phyloP scores from a whole-genome alignment of 1,140 invertebrate species.

The Drepana arcuata region DNA sequence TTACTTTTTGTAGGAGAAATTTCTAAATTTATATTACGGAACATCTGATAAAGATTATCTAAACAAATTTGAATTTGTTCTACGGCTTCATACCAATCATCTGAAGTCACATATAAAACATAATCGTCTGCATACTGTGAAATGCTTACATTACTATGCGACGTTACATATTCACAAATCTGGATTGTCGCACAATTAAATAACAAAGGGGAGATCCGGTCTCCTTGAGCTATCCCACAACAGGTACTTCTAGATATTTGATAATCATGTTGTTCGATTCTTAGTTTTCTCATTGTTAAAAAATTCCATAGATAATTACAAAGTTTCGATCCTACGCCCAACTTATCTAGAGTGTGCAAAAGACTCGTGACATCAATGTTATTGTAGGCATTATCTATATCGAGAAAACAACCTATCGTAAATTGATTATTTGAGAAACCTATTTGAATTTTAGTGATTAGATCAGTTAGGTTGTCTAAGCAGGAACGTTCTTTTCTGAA shows the following conservation, averaged over 20 bases:
- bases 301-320: slow-evolving; percentile 11
- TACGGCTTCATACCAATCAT: slow-evolving; percentile 1
- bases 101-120: slow-evolving; percentile 7
- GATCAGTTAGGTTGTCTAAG: slow-evolving; percentile 6
- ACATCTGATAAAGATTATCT: neutral
- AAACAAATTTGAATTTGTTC: neutral
- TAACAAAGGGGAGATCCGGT: slow-evolving; percentile 6
- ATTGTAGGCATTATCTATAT: slow-evolving; percentile 19
- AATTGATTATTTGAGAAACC: slow-evolving; percentile 3
- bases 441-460: slow-evolving; percentile 8
- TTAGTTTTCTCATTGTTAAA: slow-evolving; percentile 5
- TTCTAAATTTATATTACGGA: slow-evolving; percentile 1
- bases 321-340: neutral
- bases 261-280: neutral
- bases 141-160: slow-evolving; percentile 4
- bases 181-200: slow-evolving; percentile 6
- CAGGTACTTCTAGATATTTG: slow-evolving; percentile 1
- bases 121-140: slow-evolving; percentile 16
- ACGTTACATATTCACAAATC: slow-evolving; percentile 6
- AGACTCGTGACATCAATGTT: slow-evolving; percentile 6
- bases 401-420: slow-evolving; percentile 10
- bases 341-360: slow-evolving; percentile 1
- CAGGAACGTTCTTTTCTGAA: slow-evolving; percentile 8
- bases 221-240: slow-evolving; percentile 9
- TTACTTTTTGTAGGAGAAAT: slow-evolving; percentile 8